Conservation (phyloP, 2,113 vertebrate species). For the Poecile atricapillus region DNA sequence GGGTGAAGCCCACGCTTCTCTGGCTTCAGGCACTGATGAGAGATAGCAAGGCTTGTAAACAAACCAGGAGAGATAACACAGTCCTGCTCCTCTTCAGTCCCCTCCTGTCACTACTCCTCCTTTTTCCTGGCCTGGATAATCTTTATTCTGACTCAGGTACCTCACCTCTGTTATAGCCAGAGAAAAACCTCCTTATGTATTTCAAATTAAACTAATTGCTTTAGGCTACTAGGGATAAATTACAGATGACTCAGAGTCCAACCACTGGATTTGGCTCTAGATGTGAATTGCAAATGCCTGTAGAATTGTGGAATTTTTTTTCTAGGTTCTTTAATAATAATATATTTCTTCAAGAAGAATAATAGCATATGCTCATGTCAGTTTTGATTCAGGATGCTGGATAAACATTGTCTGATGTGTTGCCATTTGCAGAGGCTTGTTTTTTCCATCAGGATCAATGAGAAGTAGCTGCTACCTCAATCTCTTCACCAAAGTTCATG, state of each 20-base stretch:
- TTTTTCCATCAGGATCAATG: not conserved
- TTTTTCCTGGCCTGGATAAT: not conserved
- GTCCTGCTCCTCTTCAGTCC: not conserved
- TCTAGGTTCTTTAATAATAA: not conserved
- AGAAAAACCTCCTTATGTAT: not conserved
- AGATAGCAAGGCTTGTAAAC: constrained; percentile 42
- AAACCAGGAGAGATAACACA: constrained; percentile 12
- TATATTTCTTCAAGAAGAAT: not conserved
- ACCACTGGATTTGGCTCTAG: not conserved
- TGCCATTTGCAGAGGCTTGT: not conserved
- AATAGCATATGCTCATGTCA: not conserved
- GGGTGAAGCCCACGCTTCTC: constrained; percentile 22
- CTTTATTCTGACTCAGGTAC: not conserved
- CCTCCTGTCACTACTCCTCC: not conserved
- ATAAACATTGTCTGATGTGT: not conserved
- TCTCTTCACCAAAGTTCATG: not conserved
- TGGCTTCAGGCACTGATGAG: constrained; percentile 24
- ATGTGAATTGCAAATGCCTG: not conserved
- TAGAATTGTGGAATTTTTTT: not conserved
- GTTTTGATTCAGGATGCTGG: not conserved
- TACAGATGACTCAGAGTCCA: not conserved
- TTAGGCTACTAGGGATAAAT: not conserved
- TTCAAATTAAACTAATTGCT: not conserved
- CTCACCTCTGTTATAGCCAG: not conserved
- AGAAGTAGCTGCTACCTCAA: not conserved